Conservation (phyloP, 2,797 vertebrate genomes). For the Diglossa cyanea region DNA sequence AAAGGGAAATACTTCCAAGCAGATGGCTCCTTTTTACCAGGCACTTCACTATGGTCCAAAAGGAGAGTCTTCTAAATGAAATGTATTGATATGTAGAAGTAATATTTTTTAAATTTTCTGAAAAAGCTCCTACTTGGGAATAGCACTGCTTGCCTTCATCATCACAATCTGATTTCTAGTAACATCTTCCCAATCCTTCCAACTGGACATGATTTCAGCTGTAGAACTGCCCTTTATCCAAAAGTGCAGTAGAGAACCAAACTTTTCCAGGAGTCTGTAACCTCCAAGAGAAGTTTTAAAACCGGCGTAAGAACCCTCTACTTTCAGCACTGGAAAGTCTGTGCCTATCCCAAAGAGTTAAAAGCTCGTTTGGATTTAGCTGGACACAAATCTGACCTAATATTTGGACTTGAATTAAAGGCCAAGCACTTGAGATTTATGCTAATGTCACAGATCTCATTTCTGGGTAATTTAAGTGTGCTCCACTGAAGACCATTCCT, state of each 20-base stretch:
- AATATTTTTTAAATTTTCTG: background rate
- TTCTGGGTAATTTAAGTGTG: background rate
- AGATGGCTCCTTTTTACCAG: background rate
- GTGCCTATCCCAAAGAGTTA: background rate
- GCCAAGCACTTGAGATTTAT: background rate
- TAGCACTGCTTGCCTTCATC: background rate
- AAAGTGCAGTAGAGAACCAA: background rate
- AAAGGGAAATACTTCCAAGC: background rate
- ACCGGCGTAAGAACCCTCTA: background rate
- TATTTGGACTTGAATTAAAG: constrained; percentile 5
- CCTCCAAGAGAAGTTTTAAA: background rate
- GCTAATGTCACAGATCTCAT: background rate
- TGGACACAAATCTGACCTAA: background rate
- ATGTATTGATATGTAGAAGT: background rate
- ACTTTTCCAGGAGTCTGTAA: background rate
- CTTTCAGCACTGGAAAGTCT: background rate
- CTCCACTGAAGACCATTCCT: background rate
- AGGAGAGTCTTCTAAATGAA: background rate
- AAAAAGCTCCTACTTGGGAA: background rate
- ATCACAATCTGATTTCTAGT: background rate
- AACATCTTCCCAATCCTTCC: background rate
- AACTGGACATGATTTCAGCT: background rate
- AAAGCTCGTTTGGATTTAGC: background rate
- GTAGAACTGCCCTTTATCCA: background rate
- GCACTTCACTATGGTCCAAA: background rate